Conservation (phyloP, 2,113 vertebrate genomes). For the Crotalus viridis region DNA sequence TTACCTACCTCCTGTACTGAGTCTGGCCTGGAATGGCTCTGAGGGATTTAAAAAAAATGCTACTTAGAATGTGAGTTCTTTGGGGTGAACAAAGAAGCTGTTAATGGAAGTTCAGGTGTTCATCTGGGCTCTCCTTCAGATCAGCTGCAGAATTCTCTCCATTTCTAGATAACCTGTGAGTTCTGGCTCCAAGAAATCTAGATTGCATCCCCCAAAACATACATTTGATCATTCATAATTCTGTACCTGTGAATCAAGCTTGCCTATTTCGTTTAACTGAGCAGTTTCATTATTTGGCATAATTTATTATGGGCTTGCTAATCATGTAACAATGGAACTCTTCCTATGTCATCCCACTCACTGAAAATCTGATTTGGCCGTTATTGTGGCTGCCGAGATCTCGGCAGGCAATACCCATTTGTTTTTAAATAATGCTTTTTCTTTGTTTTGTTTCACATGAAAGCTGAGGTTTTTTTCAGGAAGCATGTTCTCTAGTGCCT, state of each 20-base stretch:
- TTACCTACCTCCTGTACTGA: neutral
- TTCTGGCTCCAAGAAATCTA: neutral
- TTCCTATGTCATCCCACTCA: neutral
- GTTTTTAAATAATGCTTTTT: neutral
- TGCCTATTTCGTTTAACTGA: neutral
- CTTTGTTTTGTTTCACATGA: neutral
- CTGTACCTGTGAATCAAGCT: neutral
- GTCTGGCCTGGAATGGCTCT: neutral
- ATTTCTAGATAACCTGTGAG: neutral
- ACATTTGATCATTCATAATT: slow-evolving; percentile 5
- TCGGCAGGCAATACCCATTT: neutral
- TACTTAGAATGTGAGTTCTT: neutral
- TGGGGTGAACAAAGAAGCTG: neutral
- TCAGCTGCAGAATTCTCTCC: neutral
- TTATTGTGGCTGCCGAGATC: neutral
- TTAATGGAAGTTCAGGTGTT: neutral
- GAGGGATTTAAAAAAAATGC: neutral
- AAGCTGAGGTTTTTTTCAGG: neutral
- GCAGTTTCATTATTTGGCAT: neutral
- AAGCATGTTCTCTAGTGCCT: neutral
- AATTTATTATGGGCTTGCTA: neutral
- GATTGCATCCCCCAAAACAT: neutral
- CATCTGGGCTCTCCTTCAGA: neutral
- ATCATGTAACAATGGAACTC: neutral
- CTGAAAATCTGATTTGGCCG: neutral